Base-by-base conservation (phyloP, 2,797 vertebrate species). In the Enteromius thamalakanensis region DNA sequence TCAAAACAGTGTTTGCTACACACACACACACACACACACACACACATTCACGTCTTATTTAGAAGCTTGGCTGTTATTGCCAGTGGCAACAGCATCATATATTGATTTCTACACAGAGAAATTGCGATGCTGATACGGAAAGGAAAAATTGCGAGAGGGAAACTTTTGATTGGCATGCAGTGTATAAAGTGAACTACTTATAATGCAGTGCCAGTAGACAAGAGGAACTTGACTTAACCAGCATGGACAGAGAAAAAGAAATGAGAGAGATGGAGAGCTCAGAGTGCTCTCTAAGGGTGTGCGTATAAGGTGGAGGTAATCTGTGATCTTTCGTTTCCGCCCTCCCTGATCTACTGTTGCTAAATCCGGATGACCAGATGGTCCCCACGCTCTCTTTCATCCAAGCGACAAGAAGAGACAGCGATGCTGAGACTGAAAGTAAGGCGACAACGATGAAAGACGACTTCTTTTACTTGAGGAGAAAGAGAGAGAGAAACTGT, bases 131-230 rank as follows among this genome's bases (percentile, higher is more conserved):
- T n/a, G 67, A 79, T 51, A 60, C 2, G 10, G 32, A 23, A 32
- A 72, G 51, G 45, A 62, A 17, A 65, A 76, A 60, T 62, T 21
- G 11, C 12, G 23, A 60, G 51, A 26, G 23, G 47, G 42, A 77
- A 85, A 81, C 82, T 83, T 83, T 79, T 71, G 76, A 83, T 83
- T 78, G 76, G 45, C 75, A 51, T 83, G 40, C 29, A 60, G 10
- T 45, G 53, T 75, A 78, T 83, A 70, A 83, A 69, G 51, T 23
- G 26, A 78, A 70, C 82, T 71, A 45, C 64, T 78, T 78, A 70
- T 71, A 70, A 83, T 71, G 67, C 75, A 51, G 42, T 70, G 67
- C 40, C 67, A 51, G 67, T 78, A 62, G 75, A 83, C 12, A 14
- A 58, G 64, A 83, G 67, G 45, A 83, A 78, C 26, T 34, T 32